A percentile compares a stretch with the other conserved stretches of the same genome.
Conservation (phyloP, 1,140 invertebrate genomes). For the Drosophila kikkawai region DNA sequence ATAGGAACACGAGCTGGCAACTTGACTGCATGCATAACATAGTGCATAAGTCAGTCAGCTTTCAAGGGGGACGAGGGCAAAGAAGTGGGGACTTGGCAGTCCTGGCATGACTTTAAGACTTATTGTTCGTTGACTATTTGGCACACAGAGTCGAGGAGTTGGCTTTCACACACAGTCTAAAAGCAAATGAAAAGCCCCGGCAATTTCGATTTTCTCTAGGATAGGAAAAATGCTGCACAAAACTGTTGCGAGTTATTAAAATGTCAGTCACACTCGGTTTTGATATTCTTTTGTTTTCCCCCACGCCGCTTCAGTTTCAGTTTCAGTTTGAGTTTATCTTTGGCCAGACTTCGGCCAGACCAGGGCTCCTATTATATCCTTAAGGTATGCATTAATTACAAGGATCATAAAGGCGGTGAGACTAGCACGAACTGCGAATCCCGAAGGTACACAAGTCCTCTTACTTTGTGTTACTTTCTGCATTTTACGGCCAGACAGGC, state of each 20-base stretch:
- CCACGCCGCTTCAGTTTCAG: slow-evolving; percentile 17
- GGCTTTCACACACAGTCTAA: slow-evolving; percentile 6
- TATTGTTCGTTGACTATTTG: slow-evolving; percentile 55
- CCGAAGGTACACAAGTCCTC: slow-evolving; percentile 24
- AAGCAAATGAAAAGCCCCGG: slow-evolving; percentile 35
- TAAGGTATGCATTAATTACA: slow-evolving; percentile 80
- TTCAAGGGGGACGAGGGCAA: slow-evolving; percentile 1
- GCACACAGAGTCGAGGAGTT: slow-evolving; percentile 33
- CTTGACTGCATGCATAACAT: slow-evolving; percentile 72
- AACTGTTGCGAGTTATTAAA: slow-evolving; percentile 59
- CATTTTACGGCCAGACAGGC: slow-evolving; percentile 66
- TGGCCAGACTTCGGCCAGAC: slow-evolving; percentile 34
- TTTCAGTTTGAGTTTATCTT: slow-evolving; percentile 38
- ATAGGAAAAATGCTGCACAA: slow-evolving; percentile 35
- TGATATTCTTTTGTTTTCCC: slow-evolving; percentile 47
- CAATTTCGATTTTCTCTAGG: slow-evolving; percentile 17
- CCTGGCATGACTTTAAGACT: slow-evolving; percentile 62
- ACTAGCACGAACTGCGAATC: slow-evolving; percentile 29
- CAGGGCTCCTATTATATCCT: slow-evolving; percentile 56
- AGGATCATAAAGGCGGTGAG: slow-evolving; percentile 67
- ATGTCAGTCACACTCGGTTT: slow-evolving; percentile 48
- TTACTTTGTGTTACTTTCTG: slow-evolving; percentile 78
- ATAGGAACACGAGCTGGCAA: slow-evolving; percentile 53
- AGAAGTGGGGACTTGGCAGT: slow-evolving; percentile 32
- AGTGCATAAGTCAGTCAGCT: slow-evolving; percentile 76